Base-by-base conservation (phyloP, 2,888 invertebrate species). In the Cabera pusaria region DNA sequence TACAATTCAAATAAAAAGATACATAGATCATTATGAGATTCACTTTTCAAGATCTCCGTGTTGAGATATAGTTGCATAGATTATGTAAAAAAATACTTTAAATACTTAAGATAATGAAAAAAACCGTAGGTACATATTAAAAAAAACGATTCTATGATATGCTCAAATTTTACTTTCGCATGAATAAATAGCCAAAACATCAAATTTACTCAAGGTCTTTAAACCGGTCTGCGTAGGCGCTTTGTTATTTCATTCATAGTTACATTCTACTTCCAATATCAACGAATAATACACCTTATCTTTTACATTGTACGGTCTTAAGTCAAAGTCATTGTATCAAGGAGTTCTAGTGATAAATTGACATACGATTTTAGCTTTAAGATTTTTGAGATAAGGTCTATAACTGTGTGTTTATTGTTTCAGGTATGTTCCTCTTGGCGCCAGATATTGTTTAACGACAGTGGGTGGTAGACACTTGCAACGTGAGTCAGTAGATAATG, bases 401-500 rank as follows among this genome's bases (percentile, higher is more conserved):
- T n/a, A 19, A 19, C 36, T 5, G 21, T 22, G 4, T 42, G 25
- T 26, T 3, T 24, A n/a, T 40, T 28, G 10, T 23, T 16, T 27
- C 50, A 37, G 5, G 17, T 8, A 40, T 39, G 22, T 11, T 11
- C 28, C 14, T 7, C 18, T 26, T 46, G 52, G 52, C 52, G 52
- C 52, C 52, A 42, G 47, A 49, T 58, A 64, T 72, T 67, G 58
- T 49, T 64, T 70, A 67, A 67, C 63, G 49, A 32, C 44, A 34
- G 74, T 74, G 65, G 74, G 74, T 64, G 72, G 52, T 57, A 61
- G 61, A 62, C 55, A 44, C 59, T 64, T 61, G 59, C 55, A 57
- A 26, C 27, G 36, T 64, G 70, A 73, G 52, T 71, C 65, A 68
- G 49, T 36, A 34, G 39, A 51, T 50, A 47, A 43, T 49, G 31